These are phyloP conservation scores for Rhinogobius similis DNA, from an alignment of 2,113 vertebrate genomes.

Conservation along the genomic window DNA sequence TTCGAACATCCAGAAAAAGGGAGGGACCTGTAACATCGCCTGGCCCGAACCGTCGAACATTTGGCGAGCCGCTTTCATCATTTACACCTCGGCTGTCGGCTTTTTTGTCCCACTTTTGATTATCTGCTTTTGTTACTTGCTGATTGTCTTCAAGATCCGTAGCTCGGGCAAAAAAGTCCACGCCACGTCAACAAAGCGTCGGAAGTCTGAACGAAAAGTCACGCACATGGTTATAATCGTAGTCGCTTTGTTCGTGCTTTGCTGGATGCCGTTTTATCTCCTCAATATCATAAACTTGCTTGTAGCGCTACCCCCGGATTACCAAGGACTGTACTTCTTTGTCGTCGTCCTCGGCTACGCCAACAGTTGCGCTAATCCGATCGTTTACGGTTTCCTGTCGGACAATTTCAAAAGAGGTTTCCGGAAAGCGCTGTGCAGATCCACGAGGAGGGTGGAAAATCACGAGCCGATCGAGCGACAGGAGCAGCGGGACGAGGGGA, in stretches of 20 bases:
- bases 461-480: slow-evolving; percentile 62
- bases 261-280: slow-evolving; percentile 94
- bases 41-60: slow-evolving; percentile 87
- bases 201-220: slow-evolving; percentile 88
- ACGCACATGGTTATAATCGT: slow-evolving; percentile 95
- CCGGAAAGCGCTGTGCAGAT: slow-evolving; percentile 89
- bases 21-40: slow-evolving; percentile 89
- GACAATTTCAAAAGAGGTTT: slow-evolving; percentile 97
- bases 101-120: slow-evolving; percentile 91
- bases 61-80: slow-evolving; percentile 88
- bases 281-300: slow-evolving; percentile 92
- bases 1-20: slow-evolving; percentile 82
- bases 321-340: slow-evolving; percentile 87
- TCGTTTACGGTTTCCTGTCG: slow-evolving; percentile 92
- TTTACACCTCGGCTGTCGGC: slow-evolving; percentile 89
- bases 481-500: slow-evolving; percentile 63
- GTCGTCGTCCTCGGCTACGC: slow-evolving; percentile 91
- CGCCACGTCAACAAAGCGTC: slow-evolving; percentile 85
- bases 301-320: slow-evolving; percentile 83
- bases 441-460: slow-evolving; percentile 75
- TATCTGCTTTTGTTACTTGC: slow-evolving; percentile 94
- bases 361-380: slow-evolving; percentile 97
- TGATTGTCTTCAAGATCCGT: slow-evolving; percentile 91
- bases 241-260: slow-evolving; percentile 90
- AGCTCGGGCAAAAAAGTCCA: slow-evolving; percentile 86